Percentiles rank a stretch among this genome's conserved stretches.
phyloP scores from a whole-genome alignment of 2,113 vertebrate species.

The Semnornis frantzii region DNA sequence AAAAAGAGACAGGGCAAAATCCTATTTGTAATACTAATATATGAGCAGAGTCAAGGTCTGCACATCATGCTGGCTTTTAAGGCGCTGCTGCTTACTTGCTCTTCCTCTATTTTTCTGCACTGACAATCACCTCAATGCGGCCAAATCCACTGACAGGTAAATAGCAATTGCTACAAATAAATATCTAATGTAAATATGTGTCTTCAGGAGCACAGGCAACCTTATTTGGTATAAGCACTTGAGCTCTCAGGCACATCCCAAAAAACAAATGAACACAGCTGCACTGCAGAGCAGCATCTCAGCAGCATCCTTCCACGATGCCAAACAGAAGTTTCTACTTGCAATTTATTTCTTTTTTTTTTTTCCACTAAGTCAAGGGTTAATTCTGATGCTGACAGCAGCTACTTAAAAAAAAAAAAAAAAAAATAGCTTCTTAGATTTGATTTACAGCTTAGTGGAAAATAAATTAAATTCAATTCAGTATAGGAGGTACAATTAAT shows the following conservation, averaged over 20 bases:
- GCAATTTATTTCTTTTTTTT: not conserved
- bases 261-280: not conserved
- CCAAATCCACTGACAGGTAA: not conserved
- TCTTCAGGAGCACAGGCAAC: not conserved
- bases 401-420: conserved; percentile 34
- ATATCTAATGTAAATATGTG: not conserved
- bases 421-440: conserved; percentile 59
- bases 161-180: not conserved
- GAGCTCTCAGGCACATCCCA: not conserved
- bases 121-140: not conserved
- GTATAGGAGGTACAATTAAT: conserved; percentile 38
- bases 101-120: not conserved
- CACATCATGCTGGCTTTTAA: not conserved
- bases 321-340: conserved; percentile 2
- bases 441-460: conserved; percentile 53
- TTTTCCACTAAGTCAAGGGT: conserved; percentile 20
- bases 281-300: not conserved
- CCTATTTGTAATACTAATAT: not conserved
- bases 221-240: not conserved
- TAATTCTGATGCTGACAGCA: conserved; percentile 46
- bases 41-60: not conserved
- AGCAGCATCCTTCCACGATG: not conserved
- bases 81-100: not conserved
- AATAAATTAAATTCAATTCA: conserved; percentile 44
- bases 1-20: conserved; percentile 27